Base-by-base conservation (phyloP, 2,888 invertebrate species). In the Chouioia cunea region DNA sequence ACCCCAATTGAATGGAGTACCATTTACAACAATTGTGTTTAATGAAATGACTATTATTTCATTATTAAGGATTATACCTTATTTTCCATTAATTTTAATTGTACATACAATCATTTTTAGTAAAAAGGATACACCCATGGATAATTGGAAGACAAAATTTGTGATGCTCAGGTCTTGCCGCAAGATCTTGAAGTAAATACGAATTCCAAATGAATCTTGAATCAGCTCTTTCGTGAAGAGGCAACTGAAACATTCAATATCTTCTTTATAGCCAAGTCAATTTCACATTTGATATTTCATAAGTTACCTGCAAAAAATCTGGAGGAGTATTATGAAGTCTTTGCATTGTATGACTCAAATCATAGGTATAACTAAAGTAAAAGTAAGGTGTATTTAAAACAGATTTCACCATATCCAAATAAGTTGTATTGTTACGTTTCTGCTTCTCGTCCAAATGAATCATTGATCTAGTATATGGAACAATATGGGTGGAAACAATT, bases 301-400 rank as follows among this genome's bases (percentile, higher is more conserved):
- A 46, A 20, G 73, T 75, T 76, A 92, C 92, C 86, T 89, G 90
- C 75, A 93, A 89, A 84, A 96, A 96, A 76, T 95, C 95, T 0
- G 94, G 92, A 0, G 93, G 90, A 65, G 94, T 93, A 65, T 93
- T 92, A 79, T 94, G 93, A 75, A 97, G 87, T 74, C 97, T 88
- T 85, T 99, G 98, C 83, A 97, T 89, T 0, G 95, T 91, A 85
- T 97, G 97, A 23, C 96, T 96, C 66, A 99, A 86, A 86, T 99
- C 99, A 82, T 96, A 96, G 1, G 94, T 93, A 79, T 96, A 95
- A 16, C 97, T 97, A 87, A 96, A 99, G 87, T 97, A 99, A 78
- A 95, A 94, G 79, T 92, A 91, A 0, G 96, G 95, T 1, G 94
- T 93, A 48, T 92, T 90, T 65, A 99, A 87, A 0, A 95, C 93